These are phyloP conservation scores for Osmoderma eremita DNA, from an alignment of 2,888 invertebrate genomes.

Conservation along the genomic window DNA sequence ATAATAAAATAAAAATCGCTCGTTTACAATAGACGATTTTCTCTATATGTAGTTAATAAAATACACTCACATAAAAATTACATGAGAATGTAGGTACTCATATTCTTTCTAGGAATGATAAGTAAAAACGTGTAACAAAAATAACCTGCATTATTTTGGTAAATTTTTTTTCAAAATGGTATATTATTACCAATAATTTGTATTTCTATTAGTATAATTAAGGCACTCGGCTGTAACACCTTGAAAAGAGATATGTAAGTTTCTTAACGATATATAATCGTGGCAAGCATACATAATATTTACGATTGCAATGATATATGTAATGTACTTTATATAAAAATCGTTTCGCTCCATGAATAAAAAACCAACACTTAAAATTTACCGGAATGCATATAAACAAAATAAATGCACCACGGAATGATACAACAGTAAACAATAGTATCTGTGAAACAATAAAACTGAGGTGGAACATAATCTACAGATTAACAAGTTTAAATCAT, in stretches of 20 bases:
- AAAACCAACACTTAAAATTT: background rate
- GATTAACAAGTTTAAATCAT: background rate
- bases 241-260: background rate
- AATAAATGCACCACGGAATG: conserved; percentile 36
- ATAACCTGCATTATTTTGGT: background rate
- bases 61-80: conserved; percentile 13
- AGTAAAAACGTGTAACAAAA: conserved; percentile 5
- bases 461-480: background rate
- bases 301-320: background rate
- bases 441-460: background rate
- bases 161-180: conserved; percentile 16
- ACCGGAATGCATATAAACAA: conserved; percentile 28
- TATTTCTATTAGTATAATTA: background rate
- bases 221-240: background rate
- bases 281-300: conserved; percentile 8
- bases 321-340: background rate
- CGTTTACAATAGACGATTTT: too few species aligned
- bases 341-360: background rate
- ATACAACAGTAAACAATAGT: background rate
- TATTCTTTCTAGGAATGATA: background rate
- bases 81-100: background rate
- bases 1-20: too few species aligned
- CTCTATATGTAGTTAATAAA: background rate
- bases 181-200: background rate
- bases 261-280: background rate